A percentile compares a stretch with the other conserved stretches of the same genome.
phyloP scores from a whole-genome alignment of 2,797 vertebrate genomes.

The Anguilla pacifica region DNA sequence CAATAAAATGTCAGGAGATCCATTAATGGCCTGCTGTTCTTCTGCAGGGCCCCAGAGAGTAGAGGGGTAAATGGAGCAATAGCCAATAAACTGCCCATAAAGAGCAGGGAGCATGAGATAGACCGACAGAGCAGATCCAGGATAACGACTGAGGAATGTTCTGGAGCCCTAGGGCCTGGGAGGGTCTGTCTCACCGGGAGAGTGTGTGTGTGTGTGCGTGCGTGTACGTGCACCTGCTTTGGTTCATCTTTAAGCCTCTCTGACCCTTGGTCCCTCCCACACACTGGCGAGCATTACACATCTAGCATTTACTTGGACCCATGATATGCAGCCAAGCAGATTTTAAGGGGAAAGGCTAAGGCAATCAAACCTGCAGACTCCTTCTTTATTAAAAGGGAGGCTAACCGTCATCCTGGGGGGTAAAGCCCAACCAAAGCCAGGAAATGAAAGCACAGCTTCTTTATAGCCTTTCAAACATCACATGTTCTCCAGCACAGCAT shows the following conservation, averaged over 20 bases:
- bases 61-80: neutral
- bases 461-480: neutral
- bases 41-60: neutral
- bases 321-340: neutral
- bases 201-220: neutral
- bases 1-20: neutral
- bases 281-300: neutral
- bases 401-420: neutral
- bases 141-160: neutral
- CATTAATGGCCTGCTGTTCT: neutral
- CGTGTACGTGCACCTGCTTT: neutral
- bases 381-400: neutral
- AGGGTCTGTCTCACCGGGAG: neutral
- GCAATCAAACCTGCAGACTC: neutral
- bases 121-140: neutral
- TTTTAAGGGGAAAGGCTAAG: neutral
- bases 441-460: neutral
- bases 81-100: conserved; percentile 21
- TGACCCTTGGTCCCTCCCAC: neutral
- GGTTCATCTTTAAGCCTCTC: neutral
- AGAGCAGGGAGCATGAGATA: neutral
- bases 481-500: neutral
- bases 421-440: neutral
- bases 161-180: neutral
- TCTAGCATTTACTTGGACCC: neutral